Percentiles rank a stretch among this genome's conserved stretches.
These are phyloP conservation scores for Eurytoma adleriae DNA, from an alignment of 2,888 invertebrate species.

Conservation along the genomic window DNA sequence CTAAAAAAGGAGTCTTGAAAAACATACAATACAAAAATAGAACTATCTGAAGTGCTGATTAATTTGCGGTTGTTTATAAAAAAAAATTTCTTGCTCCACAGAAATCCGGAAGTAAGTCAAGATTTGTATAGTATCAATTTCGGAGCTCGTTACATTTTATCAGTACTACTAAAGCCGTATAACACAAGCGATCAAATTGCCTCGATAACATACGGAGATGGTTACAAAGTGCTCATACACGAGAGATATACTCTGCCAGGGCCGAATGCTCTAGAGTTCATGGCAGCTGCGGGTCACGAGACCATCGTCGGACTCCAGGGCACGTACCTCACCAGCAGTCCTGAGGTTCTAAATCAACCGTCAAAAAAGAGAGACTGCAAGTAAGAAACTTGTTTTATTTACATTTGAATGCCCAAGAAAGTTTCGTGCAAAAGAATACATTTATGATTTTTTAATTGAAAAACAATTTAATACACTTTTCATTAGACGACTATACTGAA, in stretches of 20 bases:
- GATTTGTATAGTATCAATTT: conserved; percentile 58
- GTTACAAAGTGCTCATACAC: conserved; percentile 69
- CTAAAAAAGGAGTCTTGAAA: too few relatives aligned
- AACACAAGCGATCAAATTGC: conserved; percentile 59
- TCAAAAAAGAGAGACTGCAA: conserved; percentile 59
- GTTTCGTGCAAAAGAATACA: too few relatives aligned
- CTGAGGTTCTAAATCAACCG: conserved; percentile 59
- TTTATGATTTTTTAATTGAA: neutral
- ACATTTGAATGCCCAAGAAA: too few relatives aligned
- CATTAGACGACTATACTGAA: neutral
- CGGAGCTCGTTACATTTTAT: conserved; percentile 62
- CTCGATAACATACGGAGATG: conserved; percentile 62
- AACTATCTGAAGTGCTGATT: neutral
- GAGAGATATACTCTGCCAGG: conserved; percentile 69
- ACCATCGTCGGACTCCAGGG: conserved; percentile 61
- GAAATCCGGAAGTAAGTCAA: neutral
- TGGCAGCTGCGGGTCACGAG: conserved; percentile 60
- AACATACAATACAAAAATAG: too few relatives aligned
- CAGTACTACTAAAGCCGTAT: conserved; percentile 61
- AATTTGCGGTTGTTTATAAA: too few relatives aligned
- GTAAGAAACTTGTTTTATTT: neutral
- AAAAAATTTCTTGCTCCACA: conserved; percentile 3
- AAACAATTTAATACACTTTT: neutral
- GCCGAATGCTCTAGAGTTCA: conserved; percentile 59
- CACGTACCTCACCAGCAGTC: conserved; percentile 60